Conservation (phyloP, 1,140 invertebrate species). For the Drosophila lowei region DNA sequence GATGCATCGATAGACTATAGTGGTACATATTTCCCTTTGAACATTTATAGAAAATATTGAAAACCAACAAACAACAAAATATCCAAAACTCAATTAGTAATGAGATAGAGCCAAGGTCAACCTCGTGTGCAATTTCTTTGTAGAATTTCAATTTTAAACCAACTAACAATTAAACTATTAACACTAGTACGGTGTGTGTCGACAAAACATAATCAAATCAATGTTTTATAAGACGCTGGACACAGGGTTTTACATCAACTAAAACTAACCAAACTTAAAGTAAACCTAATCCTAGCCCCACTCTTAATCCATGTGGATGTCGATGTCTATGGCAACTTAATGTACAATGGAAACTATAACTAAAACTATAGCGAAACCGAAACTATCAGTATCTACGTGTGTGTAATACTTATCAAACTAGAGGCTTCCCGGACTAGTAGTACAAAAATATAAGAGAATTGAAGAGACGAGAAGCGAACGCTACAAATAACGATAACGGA, state of each 20-base stretch:
- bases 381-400: conserved; percentile 61
- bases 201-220: conserved; percentile 71
- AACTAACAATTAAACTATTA: conserved; percentile 42
- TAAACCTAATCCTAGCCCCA: conserved; percentile 26
- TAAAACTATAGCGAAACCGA: conserved; percentile 38
- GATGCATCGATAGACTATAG: conserved; percentile 17
- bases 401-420: conserved; percentile 70
- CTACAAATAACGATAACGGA: conserved; percentile 8
- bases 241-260: conserved; percentile 53
- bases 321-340: conserved; percentile 58
- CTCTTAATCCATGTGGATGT: conserved; percentile 41
- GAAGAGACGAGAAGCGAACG: conserved; percentile 17
- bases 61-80: conserved; percentile 17
- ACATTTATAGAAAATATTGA: conserved; percentile 4
- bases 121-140: conserved; percentile 66
- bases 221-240: conserved; percentile 54
- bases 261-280: conserved; percentile 24
- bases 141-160: conserved; percentile 63
- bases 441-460: conserved; percentile 55
- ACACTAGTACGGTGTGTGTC: conserved; percentile 11
- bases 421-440: conserved; percentile 78
- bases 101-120: conserved; percentile 44
- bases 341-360: conserved; percentile 44
- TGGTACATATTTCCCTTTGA: conserved; percentile 20
- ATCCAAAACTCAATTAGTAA: conserved; percentile 14